These are phyloP conservation scores for Hesperia comma DNA, from an alignment of 2,888 invertebrate species.

Conservation along the genomic window DNA sequence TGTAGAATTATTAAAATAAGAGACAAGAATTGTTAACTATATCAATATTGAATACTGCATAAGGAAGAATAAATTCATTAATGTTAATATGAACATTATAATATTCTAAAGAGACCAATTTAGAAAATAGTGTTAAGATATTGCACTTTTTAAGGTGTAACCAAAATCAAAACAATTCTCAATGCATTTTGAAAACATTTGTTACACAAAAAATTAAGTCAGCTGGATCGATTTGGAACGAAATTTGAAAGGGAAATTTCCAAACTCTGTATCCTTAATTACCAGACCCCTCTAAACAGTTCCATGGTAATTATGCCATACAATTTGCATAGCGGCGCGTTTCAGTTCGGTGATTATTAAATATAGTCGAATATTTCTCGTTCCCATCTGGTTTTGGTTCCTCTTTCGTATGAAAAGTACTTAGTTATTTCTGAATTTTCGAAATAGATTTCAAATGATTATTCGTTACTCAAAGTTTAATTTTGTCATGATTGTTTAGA, in stretches of 20 bases:
- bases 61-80: too few relatives aligned
- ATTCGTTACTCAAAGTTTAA: too few relatives aligned
- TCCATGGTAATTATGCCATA: constrained; percentile 63
- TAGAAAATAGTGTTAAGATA: too few relatives aligned
- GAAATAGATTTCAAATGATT: not conserved
- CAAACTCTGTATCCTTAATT: constrained; percentile 67
- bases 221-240: constrained; percentile 44
- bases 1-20: not conserved
- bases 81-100: too few relatives aligned
- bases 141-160: not conserved
- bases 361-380: constrained; percentile 32
- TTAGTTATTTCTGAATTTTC: not conserved
- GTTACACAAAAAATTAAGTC: constrained; percentile 12
- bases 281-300: constrained; percentile 67
- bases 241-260: constrained; percentile 74
- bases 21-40: too few relatives aligned
- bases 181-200: constrained; percentile 22
- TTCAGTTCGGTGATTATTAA: constrained; percentile 40
- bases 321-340: constrained; percentile 64
- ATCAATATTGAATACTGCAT: too few relatives aligned
- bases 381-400: not conserved
- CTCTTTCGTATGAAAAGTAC: not conserved
- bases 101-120: too few relatives aligned
- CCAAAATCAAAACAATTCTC: constrained; percentile 15
- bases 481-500: too few relatives aligned